Percentiles rank a stretch among this genome's conserved stretches.
These are phyloP conservation scores for Crioceris asparagi DNA, from an alignment of 2,888 invertebrate genomes.

Conservation along the genomic window DNA sequence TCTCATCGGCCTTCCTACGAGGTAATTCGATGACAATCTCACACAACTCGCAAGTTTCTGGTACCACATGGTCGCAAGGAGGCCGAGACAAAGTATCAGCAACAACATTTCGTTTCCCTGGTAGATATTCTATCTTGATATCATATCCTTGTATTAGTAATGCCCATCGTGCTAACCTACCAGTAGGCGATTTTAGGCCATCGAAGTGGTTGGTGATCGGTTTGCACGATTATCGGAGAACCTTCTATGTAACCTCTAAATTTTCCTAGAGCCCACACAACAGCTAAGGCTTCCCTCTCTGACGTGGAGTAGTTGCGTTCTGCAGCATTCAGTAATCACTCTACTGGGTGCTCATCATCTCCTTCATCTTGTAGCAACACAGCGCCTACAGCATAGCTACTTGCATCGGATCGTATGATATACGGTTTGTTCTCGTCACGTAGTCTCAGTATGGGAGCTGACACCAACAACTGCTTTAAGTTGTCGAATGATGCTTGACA, in stretches of 20 bases:
- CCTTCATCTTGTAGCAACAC: constrained; percentile 18
- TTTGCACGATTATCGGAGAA: constrained; percentile 26
- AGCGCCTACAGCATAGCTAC: constrained; percentile 19
- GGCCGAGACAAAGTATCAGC: constrained; percentile 5
- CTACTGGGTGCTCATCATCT: too few species aligned
- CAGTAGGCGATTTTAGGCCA: too few species aligned
- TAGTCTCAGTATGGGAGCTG: constrained; percentile 19
- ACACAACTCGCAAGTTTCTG: neutral
- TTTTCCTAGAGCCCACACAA: constrained; percentile 28
- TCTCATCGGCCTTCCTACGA: neutral
- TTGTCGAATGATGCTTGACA: constrained; percentile 13
- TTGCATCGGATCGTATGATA: constrained; percentile 21
- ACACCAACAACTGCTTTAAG: constrained; percentile 13
- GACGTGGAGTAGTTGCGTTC: too few species aligned
- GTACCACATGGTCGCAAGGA: neutral
- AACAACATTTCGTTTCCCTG: constrained; percentile 28
- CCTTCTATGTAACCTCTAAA: constrained; percentile 35
- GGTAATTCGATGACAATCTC: constrained; percentile 6
- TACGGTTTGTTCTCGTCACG: constrained; percentile 15
- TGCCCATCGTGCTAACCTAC: too few species aligned
- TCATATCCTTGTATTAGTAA: constrained; percentile 33
- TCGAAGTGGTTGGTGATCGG: constrained; percentile 38
- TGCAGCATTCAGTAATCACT: too few species aligned
- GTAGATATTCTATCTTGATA: constrained; percentile 30
- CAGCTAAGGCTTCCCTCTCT: constrained; percentile 19